Evolutionary conservation across 2,888 invertebrate species (phyloP), one percentile per base, ranked within the genome.

Genomic region (Pristionchus exspectatus): DNA sequence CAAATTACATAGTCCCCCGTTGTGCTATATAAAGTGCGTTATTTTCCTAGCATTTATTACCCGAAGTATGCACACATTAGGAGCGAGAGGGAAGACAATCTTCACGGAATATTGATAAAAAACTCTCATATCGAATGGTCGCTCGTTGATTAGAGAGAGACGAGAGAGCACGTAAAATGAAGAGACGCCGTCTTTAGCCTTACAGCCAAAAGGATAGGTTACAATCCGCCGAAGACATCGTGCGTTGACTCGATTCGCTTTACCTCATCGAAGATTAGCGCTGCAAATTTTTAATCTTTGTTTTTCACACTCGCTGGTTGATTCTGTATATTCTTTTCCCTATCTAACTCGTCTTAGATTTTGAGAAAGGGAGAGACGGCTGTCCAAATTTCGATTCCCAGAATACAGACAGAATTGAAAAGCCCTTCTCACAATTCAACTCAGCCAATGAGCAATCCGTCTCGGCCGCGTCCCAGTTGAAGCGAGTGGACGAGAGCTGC

Each of bases 191-290:
- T 38, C 38, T 38, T 38, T 38, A 38, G 38, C 38, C 38, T 38
- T 2, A 5, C 38, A 38, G 38, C 38, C 38, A 38, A 2, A 38
- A 38, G 3, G 5, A 38, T 3, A 38, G 38, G 38, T 38, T 38
- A 74, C 21, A 74, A 10, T 74, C 74, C 74, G 38, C 74, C 74
- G 74, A 74, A 74, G 16, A 81, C 81, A n/a, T 81, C 81, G 27
- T 81, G 81, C 2, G 24, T n/a, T 4, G 81, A 50, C 27, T 81
- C 81, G 81, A 81, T n/a, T 12, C 50, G 44, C 81, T 81, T 81
- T n/a, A 81, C 50, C 38, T 81, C 81, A 54, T 81, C 81, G 81
- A 81, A 81, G 81, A 81, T 81, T n/a, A 81, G 81, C 0, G 81
- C 81, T 81, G 50, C 12, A 81, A 81, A 24, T 12, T n/a, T 69